Percentiles rank a stretch among this genome's conserved stretches.
phyloP scores from a whole-genome alignment of 2,797 vertebrate species.

The Brotula barbata region DNA sequence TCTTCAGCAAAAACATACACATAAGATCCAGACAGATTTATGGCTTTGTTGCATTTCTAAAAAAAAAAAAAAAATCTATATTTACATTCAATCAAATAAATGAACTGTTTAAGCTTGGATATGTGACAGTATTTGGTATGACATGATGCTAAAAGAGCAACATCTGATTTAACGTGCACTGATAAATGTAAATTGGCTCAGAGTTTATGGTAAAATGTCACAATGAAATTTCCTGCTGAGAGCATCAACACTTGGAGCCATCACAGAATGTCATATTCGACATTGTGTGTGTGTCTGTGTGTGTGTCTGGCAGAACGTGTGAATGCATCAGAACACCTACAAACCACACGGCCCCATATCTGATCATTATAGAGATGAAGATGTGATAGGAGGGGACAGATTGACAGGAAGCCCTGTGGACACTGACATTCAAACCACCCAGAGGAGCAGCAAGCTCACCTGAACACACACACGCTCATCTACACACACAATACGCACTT shows the following conservation, averaged over 20 bases:
- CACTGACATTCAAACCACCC: constrained; percentile 29
- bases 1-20: constrained; percentile 37
- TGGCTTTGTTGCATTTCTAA: constrained; percentile 28
- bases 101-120: neutral
- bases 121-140: neutral
- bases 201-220: constrained; percentile 6
- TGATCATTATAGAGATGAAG: constrained; percentile 48
- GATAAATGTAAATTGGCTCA: too few species aligned
- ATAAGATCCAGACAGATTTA: constrained; percentile 12
- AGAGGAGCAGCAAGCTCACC: constrained; percentile 24
- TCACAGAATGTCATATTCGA: neutral
- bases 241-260: neutral
- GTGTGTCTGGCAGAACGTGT: constrained; percentile 9
- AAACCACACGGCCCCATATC: constrained; percentile 5
- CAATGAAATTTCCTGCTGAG: neutral
- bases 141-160: neutral
- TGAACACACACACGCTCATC: neutral
- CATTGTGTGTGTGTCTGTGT: neutral
- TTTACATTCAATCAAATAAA: neutral
- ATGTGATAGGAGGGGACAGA: constrained; percentile 40
- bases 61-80: too few species aligned
- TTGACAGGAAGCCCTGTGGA: constrained; percentile 41
- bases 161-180: neutral
- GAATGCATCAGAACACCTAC: constrained; percentile 22
- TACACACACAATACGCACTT: too few species aligned